A percentile compares a stretch with the other conserved stretches of the same genome.
These are phyloP conservation scores for Cynodonichthys magdalenae DNA, from an alignment of 2,797 vertebrate genomes.

Conservation along the genomic window DNA sequence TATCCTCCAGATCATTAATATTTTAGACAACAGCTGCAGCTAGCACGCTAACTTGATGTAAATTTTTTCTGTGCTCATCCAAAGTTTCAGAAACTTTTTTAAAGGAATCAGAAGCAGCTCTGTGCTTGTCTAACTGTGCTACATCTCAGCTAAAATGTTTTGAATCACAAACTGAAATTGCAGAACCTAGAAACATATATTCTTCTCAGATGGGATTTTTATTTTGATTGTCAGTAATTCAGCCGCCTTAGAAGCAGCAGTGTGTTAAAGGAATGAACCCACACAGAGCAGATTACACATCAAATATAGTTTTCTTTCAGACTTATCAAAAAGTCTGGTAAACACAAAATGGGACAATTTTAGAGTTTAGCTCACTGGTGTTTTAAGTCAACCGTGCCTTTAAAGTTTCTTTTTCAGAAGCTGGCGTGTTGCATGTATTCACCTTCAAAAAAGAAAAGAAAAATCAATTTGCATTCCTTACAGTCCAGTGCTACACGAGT, in stretches of 20 bases:
- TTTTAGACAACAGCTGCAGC: neutral
- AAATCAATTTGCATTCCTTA: conserved; percentile 27
- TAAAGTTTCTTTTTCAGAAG: neutral
- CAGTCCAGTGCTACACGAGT: conserved; percentile 13
- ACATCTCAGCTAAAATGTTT: neutral
- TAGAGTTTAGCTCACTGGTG: neutral
- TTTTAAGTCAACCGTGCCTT: conserved; percentile 1
- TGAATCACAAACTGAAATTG: neutral
- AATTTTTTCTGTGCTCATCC: neutral
- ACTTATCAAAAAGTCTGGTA: conserved; percentile 7
- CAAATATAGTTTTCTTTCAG: neutral
- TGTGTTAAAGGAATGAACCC: neutral
- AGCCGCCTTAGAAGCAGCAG: conserved; percentile 1
- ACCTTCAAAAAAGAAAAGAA: conserved; percentile 36
- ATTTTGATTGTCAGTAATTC: neutral
- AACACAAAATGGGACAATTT: neutral
- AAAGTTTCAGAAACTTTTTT: neutral
- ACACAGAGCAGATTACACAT: conserved; percentile 4
- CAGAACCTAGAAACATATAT: neutral
- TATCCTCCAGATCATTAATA: neutral
- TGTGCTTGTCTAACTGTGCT: neutral
- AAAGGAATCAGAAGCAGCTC: neutral
- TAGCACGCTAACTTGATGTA: neutral
- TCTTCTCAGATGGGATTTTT: neutral
- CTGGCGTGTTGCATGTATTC: neutral